Evolutionary conservation across 2,888 invertebrate species (phyloP), one percentile per base, ranked within the genome.

Genomic region (Diplazon laetatorius): DNA sequence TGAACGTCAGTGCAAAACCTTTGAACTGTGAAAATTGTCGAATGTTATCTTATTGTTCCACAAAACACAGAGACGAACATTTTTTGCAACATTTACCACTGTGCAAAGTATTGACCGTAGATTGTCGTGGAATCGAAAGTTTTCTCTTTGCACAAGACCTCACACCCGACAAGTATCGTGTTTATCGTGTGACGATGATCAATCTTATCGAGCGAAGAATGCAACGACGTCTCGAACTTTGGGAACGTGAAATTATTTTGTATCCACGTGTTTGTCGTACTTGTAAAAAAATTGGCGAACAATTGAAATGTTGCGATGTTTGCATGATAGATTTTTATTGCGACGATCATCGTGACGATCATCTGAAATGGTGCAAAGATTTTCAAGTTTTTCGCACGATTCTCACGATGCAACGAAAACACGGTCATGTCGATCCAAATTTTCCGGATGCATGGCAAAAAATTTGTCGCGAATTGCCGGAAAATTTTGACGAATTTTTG

Each of bases 171-270:
- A 92, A 93, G 78, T 95, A 94, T 88, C 92, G 95, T 0, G 91
- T 93, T 0, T 92, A 94, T 37, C 92, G 95, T 14, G 93, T 95
- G 89, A 93, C 94, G 79, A 92, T 93, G 85, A 93, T 95, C 57
- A 92, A 93, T 0, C 92, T 93, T 0, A 92, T 94, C 69, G 94
- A 94, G 86, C 92, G 92, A 70, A 90, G 92, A 1, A 88, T 95
- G 2, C 93, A 93, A 78, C 91, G 95, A 9, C 88, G 91, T 1
- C 86, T 95, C 50, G 91, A 93, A 12, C 93, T 94, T 0, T 95
- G 94, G 91, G 95, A 95, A 87, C 94, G 93, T 78, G 95, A 96
- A 85, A 93, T 94, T 0, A 87, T 95, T 22, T 90, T 95, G 20
- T 95, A 95, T 84, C 95, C 95, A 0, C 92, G 94, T 71, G 90